These are phyloP conservation scores for Tholera decimalis DNA, from an alignment of 2,888 invertebrate genomes.

Conservation along the genomic window DNA sequence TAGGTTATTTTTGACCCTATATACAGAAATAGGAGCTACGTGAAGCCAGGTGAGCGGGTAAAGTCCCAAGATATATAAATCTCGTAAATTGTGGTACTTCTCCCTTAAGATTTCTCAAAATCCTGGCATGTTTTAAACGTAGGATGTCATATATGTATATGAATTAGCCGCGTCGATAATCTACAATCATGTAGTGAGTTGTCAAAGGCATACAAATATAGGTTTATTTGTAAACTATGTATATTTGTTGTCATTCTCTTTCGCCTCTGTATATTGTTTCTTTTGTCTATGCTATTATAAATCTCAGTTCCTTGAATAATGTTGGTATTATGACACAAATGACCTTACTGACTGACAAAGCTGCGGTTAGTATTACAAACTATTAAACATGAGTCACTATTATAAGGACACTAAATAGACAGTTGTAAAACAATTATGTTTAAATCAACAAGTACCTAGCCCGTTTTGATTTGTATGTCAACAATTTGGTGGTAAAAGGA, in stretches of 20 bases:
- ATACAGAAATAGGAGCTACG: too few species aligned
- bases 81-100: too few species aligned
- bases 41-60: too few species aligned
- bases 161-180: too few species aligned
- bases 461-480: not conserved
- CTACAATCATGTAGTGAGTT: too few species aligned
- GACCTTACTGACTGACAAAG: constrained; percentile 38
- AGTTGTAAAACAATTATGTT: not conserved
- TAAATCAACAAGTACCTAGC: not conserved
- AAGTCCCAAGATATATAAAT: too few species aligned
- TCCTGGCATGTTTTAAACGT: too few species aligned
- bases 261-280: not conserved
- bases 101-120: too few species aligned
- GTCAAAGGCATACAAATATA: too few species aligned
- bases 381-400: constrained; percentile 39
- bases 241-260: not conserved
- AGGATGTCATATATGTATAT: too few species aligned
- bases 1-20: too few species aligned
- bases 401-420: constrained; percentile 14
- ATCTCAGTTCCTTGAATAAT: constrained; percentile 2
- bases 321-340: constrained; percentile 42
- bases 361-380: constrained; percentile 49
- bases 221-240: too few species aligned
- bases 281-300: not conserved
- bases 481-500: not conserved